Evolutionary conservation across 2,113 vertebrate genomes (phyloP), one percentile per base, ranked within the genome.

Genomic region (Pterophyllum scalare): DNA sequence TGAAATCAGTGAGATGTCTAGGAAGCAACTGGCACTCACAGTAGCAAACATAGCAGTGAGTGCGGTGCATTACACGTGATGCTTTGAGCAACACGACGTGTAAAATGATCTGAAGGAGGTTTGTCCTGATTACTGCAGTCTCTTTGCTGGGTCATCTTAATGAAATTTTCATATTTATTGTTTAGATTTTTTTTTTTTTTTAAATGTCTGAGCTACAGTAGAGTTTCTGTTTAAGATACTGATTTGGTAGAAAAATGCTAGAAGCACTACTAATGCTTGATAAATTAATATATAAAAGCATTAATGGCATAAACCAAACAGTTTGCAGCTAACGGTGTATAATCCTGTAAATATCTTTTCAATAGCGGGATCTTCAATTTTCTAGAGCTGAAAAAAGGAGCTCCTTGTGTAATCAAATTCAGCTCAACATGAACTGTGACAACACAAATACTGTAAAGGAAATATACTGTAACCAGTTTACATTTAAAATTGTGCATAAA

Each of bases 291-390:
- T 58, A 74, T 59, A 22, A 86, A 33, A 77, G 43, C 13, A 81
- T 80, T 60, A 72, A 80, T 81, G 60, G 58, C 57, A 26, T 15
- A 46, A 80, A 80, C 35, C 49, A 12, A 62, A 80, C 84, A 64
- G 81, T 87, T 89, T 84, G 83, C 59, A 83, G 77, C 59, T 76
- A 49, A 67, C 28, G 52, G 75, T 85, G 65, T 31, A 81, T 78
- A 77, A 81, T 70, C 78, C 38, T 82, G 75, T 76, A 56, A 81
- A 82, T 22, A 61, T 80, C 33, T 33, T 4, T 28, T 28, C 28
- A 28, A 4, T 28, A 12, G 7, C n/a, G 9, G 43, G 65, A 70
- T n/a, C 9, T 28, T 67, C 6, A 74, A 33, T 54, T 52, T 35
- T 75, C 49, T 33, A n/a, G 28, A 74, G 46, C 19, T 67, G 33